Conservation (phyloP, 53 echinoderm and acorn worm species). For the Echinometra lucunter region DNA sequence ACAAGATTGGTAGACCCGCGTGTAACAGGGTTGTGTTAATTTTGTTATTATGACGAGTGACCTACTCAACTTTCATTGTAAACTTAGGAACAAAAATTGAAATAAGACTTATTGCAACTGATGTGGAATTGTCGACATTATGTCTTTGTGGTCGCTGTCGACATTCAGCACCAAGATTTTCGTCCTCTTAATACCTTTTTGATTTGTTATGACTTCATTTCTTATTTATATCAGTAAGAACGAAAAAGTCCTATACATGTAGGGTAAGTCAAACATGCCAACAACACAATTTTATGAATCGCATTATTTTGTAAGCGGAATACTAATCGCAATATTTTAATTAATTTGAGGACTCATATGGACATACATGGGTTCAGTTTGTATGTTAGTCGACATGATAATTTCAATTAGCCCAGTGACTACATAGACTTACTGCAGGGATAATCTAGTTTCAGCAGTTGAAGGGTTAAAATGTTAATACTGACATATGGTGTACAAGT, state of each 20-base stretch:
- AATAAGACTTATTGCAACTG: background rate
- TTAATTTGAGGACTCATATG: background rate
- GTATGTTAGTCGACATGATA: too few species aligned
- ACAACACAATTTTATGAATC: too few species aligned
- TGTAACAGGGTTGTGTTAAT: conserved; percentile 31
- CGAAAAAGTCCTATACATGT: background rate
- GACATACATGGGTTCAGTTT: too few species aligned
- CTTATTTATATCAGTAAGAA: background rate
- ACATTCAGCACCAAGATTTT: background rate
- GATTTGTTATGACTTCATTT: background rate
- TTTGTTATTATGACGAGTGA: background rate
- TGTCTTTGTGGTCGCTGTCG: background rate
- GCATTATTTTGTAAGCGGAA: background rate
- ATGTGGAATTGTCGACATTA: background rate
- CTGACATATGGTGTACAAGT: too few species aligned
- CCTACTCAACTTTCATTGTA: background rate
- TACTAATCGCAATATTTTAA: background rate
- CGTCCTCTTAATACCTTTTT: background rate
- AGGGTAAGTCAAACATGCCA: too few species aligned
- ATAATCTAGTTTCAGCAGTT: too few species aligned
- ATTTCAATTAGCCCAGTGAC: too few species aligned
- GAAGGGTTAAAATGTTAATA: too few species aligned
- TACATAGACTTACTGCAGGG: too few species aligned
- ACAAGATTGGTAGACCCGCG: background rate
- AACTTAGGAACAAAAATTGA: background rate